A percentile compares a stretch with the other conserved stretches of the same genome.
phyloP scores from a whole-genome alignment of 37 sponge, comb jelly and placozoan species.

The Chondrosia reniformis region DNA sequence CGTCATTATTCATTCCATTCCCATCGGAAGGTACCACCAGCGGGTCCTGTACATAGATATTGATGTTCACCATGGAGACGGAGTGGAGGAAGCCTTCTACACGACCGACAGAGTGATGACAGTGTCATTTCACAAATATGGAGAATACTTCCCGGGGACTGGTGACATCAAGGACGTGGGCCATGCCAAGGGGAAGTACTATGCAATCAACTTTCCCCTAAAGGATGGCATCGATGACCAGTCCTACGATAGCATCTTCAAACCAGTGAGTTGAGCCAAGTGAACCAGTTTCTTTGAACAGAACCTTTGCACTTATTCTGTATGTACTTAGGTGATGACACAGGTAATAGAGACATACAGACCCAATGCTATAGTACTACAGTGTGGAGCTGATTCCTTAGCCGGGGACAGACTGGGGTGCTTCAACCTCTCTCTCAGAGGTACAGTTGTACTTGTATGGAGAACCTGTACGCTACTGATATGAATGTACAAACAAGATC shows the following conservation, averaged over 20 bases:
- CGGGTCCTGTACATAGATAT: conserved; percentile 97
- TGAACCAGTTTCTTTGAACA: too few relatives aligned
- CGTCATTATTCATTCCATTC: too few relatives aligned
- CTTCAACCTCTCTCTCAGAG: conserved; percentile 95
- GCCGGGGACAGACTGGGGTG: conserved; percentile 97
- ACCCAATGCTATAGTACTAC: conserved; percentile 90
- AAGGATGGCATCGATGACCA: conserved; percentile 97
- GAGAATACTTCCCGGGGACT: conserved; percentile 99
- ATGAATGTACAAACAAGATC: too few relatives aligned
- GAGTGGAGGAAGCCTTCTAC: conserved; percentile 99
- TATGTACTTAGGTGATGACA: conserved; percentile 35
- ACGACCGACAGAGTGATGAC: conserved; percentile 99
- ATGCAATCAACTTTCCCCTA: conserved; percentile 97
- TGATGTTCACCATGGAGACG: conserved; percentile 99
- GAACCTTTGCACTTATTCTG: too few relatives aligned
- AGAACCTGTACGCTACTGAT: too few relatives aligned
- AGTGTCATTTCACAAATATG: conserved; percentile 98
- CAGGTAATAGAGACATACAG: conserved; percentile 94
- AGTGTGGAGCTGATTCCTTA: conserved; percentile 98
- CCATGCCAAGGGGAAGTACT: conserved; percentile 88
- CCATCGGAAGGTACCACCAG: conserved; percentile 91
- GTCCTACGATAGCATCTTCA: conserved; percentile 89
- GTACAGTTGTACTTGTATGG: conserved; percentile 29
- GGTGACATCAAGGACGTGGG: conserved; percentile 97
- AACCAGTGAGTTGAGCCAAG: conserved; percentile 92